Base-by-base conservation (phyloP, 2,888 invertebrate genomes). In the Ectemnius lituratus region DNA sequence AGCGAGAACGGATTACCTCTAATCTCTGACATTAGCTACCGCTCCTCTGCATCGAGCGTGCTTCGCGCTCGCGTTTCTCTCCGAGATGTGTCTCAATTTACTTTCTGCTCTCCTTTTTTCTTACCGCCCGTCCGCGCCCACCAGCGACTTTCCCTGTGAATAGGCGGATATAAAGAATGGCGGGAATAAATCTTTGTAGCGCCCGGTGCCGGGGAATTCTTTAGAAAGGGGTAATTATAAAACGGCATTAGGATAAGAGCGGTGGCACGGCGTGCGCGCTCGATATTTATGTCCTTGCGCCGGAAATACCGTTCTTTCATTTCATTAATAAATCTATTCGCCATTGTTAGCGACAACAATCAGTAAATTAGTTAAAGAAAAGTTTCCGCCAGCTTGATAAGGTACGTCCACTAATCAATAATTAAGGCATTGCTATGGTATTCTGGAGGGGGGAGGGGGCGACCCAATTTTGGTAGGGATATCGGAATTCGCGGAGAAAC, bases 1-100 rank as follows among this genome's bases (percentile, higher is more conserved):
- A 76, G 73, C 76, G 67, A 78, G 76, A 83, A 83, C 79, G 83
- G 83, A 83, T 83, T 83, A 83, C 83, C 78, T 76, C 83, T 83
- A 84, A 83, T 83, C 83, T 83, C 83, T 83, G 83, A 83, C 81
- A 83, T 83, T 83, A 83, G 79, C 81, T 76, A 70, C 73, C 76
- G 70, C 73, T 37, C 37, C 37, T 76, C 73, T 74, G 73, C 73
- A 70, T 82, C 75, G 71, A 70, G 72, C 68, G 77, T 78, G 73
- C 83, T 80, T 83, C 66, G 66, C 83, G 37, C 37, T 37, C 37
- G 73, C 83, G 68, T 78, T 73, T 63, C 80, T 76, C 75, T 8
- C 76, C 70, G 76, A 71, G 72, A 78, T 83, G 81, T 81, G 78
- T 73, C 80, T 76, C 79, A 73, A 75, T 83, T 79, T 76, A 81